A percentile compares a stretch with the other conserved stretches of the same genome.
phyloP scores from a whole-genome alignment of 2,797 vertebrate species.

The Cynodonichthys magdalenae region DNA sequence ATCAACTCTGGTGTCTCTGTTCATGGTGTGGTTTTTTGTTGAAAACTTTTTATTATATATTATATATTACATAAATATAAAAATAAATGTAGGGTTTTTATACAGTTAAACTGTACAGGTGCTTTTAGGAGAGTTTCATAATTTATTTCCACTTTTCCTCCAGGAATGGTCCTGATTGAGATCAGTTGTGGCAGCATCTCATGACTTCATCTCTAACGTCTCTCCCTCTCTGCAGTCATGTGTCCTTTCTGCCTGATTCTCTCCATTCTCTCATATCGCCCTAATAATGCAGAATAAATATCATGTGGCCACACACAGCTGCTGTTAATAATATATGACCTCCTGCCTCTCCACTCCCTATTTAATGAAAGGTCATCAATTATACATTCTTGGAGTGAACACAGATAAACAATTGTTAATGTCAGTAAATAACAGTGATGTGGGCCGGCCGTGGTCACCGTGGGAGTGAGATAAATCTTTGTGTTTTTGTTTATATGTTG shows the following conservation, averaged over 20 bases:
- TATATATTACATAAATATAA: no score
- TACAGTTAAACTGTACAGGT: no score
- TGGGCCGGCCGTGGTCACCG: slow-evolving; percentile 5
- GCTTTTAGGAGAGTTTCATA: background rate
- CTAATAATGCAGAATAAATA: slow-evolving; percentile 30
- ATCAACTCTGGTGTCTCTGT: no score
- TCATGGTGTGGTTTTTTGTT: no score
- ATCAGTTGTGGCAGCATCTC: background rate
- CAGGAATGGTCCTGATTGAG: background rate
- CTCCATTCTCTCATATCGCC: background rate
- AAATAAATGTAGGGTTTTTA: no score
- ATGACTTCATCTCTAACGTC: background rate
- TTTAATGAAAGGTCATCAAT: slow-evolving; percentile 47
- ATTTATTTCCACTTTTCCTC: background rate
- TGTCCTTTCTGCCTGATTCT: background rate
- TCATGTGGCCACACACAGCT: slow-evolving; percentile 21
- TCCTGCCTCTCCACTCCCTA: background rate
- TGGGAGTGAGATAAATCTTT: background rate
- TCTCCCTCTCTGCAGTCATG: background rate
- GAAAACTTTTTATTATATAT: no score
- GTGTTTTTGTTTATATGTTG: background rate
- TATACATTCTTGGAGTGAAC: slow-evolving; percentile 40
- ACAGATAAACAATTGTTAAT: slow-evolving; percentile 37
- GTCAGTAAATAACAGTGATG: slow-evolving; percentile 25
- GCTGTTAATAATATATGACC: slow-evolving; percentile 57